Conservation (phyloP, 1,140 invertebrate species). For the Theocolax elegans region DNA sequence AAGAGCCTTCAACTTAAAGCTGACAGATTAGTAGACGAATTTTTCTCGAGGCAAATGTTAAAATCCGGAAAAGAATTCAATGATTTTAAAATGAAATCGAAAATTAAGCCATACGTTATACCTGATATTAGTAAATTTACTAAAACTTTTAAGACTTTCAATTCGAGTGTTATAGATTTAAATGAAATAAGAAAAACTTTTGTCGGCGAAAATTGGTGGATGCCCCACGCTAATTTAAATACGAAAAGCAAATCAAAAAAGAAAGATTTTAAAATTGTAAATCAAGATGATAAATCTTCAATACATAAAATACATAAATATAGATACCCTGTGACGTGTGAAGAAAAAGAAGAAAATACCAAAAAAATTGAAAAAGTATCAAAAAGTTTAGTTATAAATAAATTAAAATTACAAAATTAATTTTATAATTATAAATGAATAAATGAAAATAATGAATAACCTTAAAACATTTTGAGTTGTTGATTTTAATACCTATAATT, state of each 20-base stretch:
- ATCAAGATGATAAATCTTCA: neutral
- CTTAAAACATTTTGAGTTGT: too few species aligned
- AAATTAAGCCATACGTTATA: slow-evolving; percentile 37
- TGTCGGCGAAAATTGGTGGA: neutral
- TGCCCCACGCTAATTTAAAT: too few species aligned
- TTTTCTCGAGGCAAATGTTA: slow-evolving; percentile 31
- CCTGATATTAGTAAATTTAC: slow-evolving; percentile 7
- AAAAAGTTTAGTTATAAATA: neutral
- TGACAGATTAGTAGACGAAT: slow-evolving; percentile 44
- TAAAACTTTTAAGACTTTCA: neutral
- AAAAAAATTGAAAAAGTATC: neutral
- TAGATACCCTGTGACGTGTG: neutral
- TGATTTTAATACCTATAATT: too few species aligned
- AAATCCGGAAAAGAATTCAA: slow-evolving; percentile 34
- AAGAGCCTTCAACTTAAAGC: slow-evolving; percentile 44
- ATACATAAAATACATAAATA: slow-evolving; percentile 23
- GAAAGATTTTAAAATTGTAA: too few species aligned
- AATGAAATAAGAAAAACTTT: slow-evolving; percentile 25
- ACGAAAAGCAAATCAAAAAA: neutral
- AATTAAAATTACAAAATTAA: neutral
- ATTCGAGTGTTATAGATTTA: slow-evolving; percentile 11
- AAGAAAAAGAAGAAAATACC: neutral
- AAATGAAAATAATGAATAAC: slow-evolving; percentile 23
- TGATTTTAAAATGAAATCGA: slow-evolving; percentile 35
- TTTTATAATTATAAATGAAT: neutral